These are phyloP conservation scores for Druon quercuslanigerum DNA, from an alignment of 1,140 invertebrate species.

Conservation along the genomic window DNA sequence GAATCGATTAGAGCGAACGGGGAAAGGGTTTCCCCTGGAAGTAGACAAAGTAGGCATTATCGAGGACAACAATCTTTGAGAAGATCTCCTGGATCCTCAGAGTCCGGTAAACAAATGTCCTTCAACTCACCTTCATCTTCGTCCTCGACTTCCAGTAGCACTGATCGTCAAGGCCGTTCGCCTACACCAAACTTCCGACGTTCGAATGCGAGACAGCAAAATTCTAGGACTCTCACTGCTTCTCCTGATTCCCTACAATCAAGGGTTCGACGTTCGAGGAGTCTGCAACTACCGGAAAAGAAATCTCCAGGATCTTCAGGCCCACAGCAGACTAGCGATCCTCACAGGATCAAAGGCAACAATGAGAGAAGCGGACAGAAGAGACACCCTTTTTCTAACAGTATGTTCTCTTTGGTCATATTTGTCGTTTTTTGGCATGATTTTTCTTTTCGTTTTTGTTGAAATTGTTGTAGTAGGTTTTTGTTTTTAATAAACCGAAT, in stretches of 20 bases:
- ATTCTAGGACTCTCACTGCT: constrained; percentile 61
- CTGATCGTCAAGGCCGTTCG: constrained; percentile 66
- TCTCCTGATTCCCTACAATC: constrained; percentile 71
- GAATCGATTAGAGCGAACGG: constrained; percentile 61
- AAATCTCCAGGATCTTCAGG: constrained; percentile 66
- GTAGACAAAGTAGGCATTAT: constrained; percentile 61
- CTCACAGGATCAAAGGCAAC: constrained; percentile 70
- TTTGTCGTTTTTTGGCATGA: constrained; percentile 17
- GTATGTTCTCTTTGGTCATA: constrained; percentile 55
- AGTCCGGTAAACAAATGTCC: constrained; percentile 68
- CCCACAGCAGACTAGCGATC: constrained; percentile 63
- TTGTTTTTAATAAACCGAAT: no score
- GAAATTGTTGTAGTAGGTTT: neutral
- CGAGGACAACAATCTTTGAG: constrained; percentile 65
- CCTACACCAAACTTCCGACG: constrained; percentile 67
- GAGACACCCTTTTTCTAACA: constrained; percentile 60
- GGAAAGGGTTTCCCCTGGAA: constrained; percentile 72
- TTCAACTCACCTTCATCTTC: constrained; percentile 74
- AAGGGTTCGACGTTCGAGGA: constrained; percentile 75
- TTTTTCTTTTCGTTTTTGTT: neutral
- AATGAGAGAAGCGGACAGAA: constrained; percentile 60
- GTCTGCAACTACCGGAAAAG: constrained; percentile 77
- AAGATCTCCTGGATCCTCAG: constrained; percentile 73
- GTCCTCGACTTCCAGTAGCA: constrained; percentile 73
- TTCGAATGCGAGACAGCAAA: constrained; percentile 58